These are phyloP conservation scores for Oxygymnocypris stewartii DNA, from an alignment of 2,113 vertebrate genomes.

Conservation along the genomic window DNA sequence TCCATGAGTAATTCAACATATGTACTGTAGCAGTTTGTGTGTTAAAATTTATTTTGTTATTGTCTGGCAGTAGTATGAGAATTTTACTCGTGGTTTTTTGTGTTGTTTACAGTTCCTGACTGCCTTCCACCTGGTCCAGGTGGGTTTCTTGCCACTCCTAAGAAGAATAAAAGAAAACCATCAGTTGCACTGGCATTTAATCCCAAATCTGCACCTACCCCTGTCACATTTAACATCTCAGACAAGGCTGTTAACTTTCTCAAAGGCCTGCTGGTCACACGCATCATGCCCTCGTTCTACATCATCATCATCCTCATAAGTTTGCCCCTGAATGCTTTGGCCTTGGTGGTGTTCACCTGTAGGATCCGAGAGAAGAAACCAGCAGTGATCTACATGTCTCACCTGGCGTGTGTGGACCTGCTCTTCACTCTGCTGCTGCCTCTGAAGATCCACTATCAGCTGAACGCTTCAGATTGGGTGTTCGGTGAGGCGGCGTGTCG, in stretches of 20 bases:
- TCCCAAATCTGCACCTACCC: not conserved
- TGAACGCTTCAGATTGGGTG: conserved; percentile 84
- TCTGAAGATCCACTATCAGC: conserved; percentile 88
- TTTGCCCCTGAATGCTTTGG: conserved; percentile 84
- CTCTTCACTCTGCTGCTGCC: conserved; percentile 88
- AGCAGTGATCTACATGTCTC: conserved; percentile 88
- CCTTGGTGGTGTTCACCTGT: conserved; percentile 78
- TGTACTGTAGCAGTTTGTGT: no score
- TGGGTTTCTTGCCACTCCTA: no score
- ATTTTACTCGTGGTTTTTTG: not conserved
- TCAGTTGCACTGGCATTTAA: not conserved
- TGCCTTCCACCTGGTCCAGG: accelerated
- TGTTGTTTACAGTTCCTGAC: not conserved
- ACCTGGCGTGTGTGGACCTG: conserved; percentile 85
- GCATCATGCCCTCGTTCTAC: conserved; percentile 84
- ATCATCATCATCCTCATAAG: conserved; percentile 79
- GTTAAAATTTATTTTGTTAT: no score
- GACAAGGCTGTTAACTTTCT: conserved; percentile 75
- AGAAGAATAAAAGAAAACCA: no score
- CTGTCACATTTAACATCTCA: conserved; percentile 60
- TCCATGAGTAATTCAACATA: no score
- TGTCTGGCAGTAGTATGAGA: not conserved
- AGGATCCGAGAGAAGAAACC: conserved; percentile 83
- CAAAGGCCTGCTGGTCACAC: conserved; percentile 75
- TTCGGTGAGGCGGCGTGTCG: conserved; percentile 84